Percentiles rank a stretch among this genome's conserved stretches.
These are phyloP conservation scores for Trachymyrmex cornetzi DNA, from an alignment of 1,140 invertebrate species.

Conservation along the genomic window DNA sequence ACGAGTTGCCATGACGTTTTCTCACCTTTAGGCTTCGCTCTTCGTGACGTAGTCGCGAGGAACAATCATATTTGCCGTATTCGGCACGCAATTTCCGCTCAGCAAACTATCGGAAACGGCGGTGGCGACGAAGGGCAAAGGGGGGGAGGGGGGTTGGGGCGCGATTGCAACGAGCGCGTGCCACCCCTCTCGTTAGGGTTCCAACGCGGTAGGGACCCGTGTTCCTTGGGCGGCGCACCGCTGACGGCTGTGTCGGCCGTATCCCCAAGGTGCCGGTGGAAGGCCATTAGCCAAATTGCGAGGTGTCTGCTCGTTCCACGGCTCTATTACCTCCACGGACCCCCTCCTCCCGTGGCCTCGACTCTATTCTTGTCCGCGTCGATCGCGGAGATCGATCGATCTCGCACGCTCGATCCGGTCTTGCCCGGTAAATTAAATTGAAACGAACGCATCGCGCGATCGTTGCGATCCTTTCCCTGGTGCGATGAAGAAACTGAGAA, in stretches of 20 bases:
- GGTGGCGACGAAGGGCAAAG: neutral
- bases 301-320: conserved; percentile 85
- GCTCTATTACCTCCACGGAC: conserved; percentile 82
- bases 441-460: conserved; percentile 17
- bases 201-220: conserved; percentile 8
- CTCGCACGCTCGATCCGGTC: conserved; percentile 43
- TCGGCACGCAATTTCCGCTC: conserved; percentile 66
- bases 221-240: conserved; percentile 56
- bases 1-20: neutral
- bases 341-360: conserved; percentile 39
- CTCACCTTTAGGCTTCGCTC: neutral
- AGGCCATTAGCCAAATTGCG: conserved; percentile 85
- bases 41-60: conserved; percentile 30
- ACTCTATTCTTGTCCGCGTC: conserved; percentile 54
- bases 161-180: conserved; percentile 45
- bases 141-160: neutral
- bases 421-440: conserved; percentile 36
- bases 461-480: neutral
- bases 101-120: conserved; percentile 64
- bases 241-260: conserved; percentile 54
- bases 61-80: conserved; percentile 54
- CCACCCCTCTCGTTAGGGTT: conserved; percentile 64
- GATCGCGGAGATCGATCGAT: conserved; percentile 58
- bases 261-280: conserved; percentile 78
- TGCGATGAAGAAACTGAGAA: neutral